phyloP scores from a whole-genome alignment of 2,797 vertebrate genomes.

The Acipenser transmontanus region DNA sequence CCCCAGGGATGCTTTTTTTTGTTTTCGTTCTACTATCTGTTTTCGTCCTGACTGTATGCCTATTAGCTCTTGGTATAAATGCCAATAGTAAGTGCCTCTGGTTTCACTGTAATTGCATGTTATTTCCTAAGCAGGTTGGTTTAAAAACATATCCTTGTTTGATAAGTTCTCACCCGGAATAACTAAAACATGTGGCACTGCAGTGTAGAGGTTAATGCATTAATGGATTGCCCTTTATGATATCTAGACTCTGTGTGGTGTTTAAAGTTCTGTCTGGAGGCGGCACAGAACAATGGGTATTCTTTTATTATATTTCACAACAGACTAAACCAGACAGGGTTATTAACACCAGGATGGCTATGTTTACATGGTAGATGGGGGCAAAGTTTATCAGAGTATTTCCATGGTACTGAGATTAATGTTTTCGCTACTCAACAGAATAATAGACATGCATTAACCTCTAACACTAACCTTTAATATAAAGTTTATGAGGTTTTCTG shows the following conservation, averaged over 20 bases:
- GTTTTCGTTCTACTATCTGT: too few relatives aligned
- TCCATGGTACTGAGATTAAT: too few relatives aligned
- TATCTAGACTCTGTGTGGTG: conserved; percentile 10
- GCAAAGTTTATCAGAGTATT: conserved; percentile 8
- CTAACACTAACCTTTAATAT: too few relatives aligned
- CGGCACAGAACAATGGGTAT: conserved; percentile 21
- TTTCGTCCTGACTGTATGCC: too few relatives aligned
- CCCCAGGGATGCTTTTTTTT: too few relatives aligned
- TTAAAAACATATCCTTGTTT: neutral
- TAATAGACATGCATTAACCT: too few relatives aligned
- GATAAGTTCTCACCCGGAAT: neutral
- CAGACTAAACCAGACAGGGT: conserved; percentile 29
- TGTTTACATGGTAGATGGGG: conserved; percentile 29
- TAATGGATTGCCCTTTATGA: conserved; percentile 1
- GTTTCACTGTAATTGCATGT: too few relatives aligned
- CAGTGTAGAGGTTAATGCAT: neutral
- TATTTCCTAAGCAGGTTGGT: neutral
- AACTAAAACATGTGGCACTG: neutral
- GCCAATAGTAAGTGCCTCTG: neutral
- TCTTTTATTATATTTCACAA: conserved; percentile 39
- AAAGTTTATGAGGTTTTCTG: too few relatives aligned
- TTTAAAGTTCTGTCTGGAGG: conserved; percentile 2
- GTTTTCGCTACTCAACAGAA: too few relatives aligned
- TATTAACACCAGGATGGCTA: conserved; percentile 33
- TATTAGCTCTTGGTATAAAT: too few relatives aligned